A percentile compares a stretch with the other conserved stretches of the same genome.
phyloP scores from a whole-genome alignment of 2,797 vertebrate genomes.

The Okamejei kenojei region DNA sequence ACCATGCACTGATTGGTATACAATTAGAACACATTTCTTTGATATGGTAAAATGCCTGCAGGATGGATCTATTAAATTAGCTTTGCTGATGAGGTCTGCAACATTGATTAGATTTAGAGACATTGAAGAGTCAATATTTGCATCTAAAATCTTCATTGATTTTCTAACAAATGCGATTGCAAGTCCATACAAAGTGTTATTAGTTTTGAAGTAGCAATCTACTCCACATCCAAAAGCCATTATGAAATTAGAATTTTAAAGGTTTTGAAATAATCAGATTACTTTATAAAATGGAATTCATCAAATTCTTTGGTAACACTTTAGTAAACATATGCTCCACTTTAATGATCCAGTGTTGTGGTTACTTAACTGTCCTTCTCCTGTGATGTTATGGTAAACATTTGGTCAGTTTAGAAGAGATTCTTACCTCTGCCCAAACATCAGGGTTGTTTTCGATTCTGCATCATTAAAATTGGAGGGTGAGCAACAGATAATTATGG shows the following conservation, averaged over 20 bases:
- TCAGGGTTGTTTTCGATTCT: constrained; percentile 84
- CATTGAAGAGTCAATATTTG: neutral
- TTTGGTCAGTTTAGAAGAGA: fast-evolving
- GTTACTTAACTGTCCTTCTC: neutral
- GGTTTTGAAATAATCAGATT: neutral
- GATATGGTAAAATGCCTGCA: neutral
- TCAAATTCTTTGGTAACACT: neutral
- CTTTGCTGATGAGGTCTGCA: neutral
- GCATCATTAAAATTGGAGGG: constrained; percentile 86
- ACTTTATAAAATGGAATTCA: neutral
- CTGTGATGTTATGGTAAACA: neutral
- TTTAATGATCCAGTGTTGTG: neutral
- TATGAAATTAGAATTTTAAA: neutral
- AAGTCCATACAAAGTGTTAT: neutral
- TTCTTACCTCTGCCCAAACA: constrained; percentile 83
- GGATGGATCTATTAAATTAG: neutral
- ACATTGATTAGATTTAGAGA: neutral
- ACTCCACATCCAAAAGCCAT: neutral
- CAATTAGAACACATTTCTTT: neutral
- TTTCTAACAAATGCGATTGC: neutral
- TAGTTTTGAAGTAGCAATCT: neutral
- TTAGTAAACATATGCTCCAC: neutral
- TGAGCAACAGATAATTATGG: constrained; percentile 89
- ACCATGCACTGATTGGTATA: neutral
- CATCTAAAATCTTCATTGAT: neutral